These are phyloP conservation scores for Trichogramma evanescens DNA, from an alignment of 2,888 invertebrate species.

Conservation along the genomic window DNA sequence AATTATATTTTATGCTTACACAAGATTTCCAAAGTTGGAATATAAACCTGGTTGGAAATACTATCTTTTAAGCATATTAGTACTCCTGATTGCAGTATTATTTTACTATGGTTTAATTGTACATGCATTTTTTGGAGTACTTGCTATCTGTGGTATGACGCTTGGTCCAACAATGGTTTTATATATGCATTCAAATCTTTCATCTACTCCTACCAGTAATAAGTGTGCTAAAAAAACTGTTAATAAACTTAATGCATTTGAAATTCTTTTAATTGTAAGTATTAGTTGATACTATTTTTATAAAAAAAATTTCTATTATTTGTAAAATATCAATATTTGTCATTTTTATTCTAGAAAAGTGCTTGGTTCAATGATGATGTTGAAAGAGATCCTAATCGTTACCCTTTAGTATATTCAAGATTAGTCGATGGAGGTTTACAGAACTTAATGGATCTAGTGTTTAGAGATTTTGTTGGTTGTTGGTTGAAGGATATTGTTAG, in stretches of 20 bases:
- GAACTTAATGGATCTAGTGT: constrained; percentile 70
- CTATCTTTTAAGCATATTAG: constrained; percentile 1
- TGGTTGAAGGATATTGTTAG: constrained; percentile 70
- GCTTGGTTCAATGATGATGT: constrained; percentile 7
- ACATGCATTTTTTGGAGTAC: constrained; percentile 26
- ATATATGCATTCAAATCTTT: constrained; percentile 60
- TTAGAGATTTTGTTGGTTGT: constrained; percentile 70
- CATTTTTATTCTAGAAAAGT: neutral
- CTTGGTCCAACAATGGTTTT: constrained; percentile 49
- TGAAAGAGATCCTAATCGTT: constrained; percentile 24
- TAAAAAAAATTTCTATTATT: neutral
- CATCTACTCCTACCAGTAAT: constrained; percentile 60
- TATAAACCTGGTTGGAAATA: constrained; percentile 18
- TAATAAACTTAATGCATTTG: constrained; percentile 56
- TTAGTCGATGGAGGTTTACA: constrained; percentile 79
- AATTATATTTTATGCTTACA: constrained; percentile 16
- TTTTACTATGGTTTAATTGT: constrained; percentile 17
- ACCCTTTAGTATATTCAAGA: constrained; percentile 74
- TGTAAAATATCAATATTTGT: neutral
- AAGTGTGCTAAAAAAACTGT: constrained; percentile 56
- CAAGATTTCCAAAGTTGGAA: constrained; percentile 1
- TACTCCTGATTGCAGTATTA: constrained; percentile 6
- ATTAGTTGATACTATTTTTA: constrained; percentile 1
- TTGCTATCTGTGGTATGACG: constrained; percentile 38
- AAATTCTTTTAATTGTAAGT: constrained; percentile 57